Base-by-base conservation (phyloP, 2,797 vertebrate species). In the Lithobates sylvaticus region DNA sequence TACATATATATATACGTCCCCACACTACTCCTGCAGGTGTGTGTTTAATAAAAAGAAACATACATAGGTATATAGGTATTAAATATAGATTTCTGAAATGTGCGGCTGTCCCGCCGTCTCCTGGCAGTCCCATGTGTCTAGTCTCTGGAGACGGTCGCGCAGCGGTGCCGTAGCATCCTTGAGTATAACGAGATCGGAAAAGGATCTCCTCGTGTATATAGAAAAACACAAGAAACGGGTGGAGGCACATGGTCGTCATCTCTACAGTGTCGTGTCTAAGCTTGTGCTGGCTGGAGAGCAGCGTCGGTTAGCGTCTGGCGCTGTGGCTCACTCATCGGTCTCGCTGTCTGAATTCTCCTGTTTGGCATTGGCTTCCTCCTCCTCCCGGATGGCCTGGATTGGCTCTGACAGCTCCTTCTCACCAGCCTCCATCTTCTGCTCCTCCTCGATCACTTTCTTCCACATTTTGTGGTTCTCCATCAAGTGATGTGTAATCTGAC, bases 211-310 rank as follows among this genome's bases (percentile, higher is more conserved):
- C 61, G 61, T 91, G 91, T 89, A 90, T 90, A 93, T 88, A 92
- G 90, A 89, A 79, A 91, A 89, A 90, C 91, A 92, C 85, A 91
- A 91, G n/a, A 90, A 89, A 90, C 81, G 89, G 92, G 91, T 94
- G 94, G 93, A 96, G 96, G 96, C 93, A 96, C 95, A 92, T 94
- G 92, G 96, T 73, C 29, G 32, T 68, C 36, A 4, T 29, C 94
- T 99, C 98, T 99, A 99, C 98, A 99, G 98, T 98, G 97, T 98
- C 96, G 97, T 99, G 98, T 99, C 97, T 97, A 97, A 96, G 94
- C 96, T 94, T 97, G 97, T 98, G 97, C 98, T 98, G 96, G 95
- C 91, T 93, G 94, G 93, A 93, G 90, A 90, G 89, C 89, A 94
- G 92, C 44, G 93, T 93, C 91, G 91, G 84, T 91, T 90, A 88